Conservation (phyloP, 2,797 vertebrate species). For the Danio jaintianensis region DNA sequence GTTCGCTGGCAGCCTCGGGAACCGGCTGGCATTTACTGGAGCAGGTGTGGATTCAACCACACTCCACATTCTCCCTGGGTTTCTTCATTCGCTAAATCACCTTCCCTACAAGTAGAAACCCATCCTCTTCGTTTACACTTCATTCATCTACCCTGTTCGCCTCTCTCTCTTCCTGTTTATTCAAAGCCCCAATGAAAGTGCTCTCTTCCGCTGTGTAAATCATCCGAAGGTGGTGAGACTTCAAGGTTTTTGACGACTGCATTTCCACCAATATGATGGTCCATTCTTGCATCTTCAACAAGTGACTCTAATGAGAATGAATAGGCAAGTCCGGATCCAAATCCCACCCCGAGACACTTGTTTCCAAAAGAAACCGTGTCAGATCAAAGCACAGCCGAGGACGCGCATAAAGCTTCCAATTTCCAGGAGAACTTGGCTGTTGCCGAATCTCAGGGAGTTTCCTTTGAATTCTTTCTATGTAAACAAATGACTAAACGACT, state of each 20-base stretch:
- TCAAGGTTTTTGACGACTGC: background rate
- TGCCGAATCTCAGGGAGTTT: slow-evolving; percentile 27
- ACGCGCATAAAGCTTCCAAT: slow-evolving; percentile 24
- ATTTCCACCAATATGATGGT: slow-evolving; percentile 5
- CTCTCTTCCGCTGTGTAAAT: slow-evolving; percentile 23
- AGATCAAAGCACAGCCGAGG: slow-evolving; percentile 32
- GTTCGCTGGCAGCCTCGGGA: background rate
- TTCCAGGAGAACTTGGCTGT: slow-evolving; percentile 26
- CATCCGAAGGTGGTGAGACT: slow-evolving; percentile 16
- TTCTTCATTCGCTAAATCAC: slow-evolving; percentile 28
- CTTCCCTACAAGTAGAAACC: slow-evolving; percentile 43
- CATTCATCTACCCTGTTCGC: slow-evolving; percentile 10
- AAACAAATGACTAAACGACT: slow-evolving; percentile 45
- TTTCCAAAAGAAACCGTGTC: slow-evolving; percentile 31
- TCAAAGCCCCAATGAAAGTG: slow-evolving; percentile 31
- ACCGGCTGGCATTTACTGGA: background rate
- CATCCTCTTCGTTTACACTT: slow-evolving; percentile 22
- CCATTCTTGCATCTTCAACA: slow-evolving; percentile 26
- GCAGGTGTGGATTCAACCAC: slow-evolving; percentile 29
- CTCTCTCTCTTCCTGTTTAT: slow-evolving; percentile 38
- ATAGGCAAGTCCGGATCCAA: slow-evolving; percentile 9
- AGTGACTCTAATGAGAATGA: slow-evolving; percentile 46
- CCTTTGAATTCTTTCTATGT: slow-evolving; percentile 45
- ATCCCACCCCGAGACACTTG: slow-evolving; percentile 17
- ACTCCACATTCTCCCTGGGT: slow-evolving; percentile 24